A percentile compares a stretch with the other conserved stretches of the same genome.
phyloP scores from a whole-genome alignment of 2,888 invertebrate species.

The Drosophila crucigera region DNA sequence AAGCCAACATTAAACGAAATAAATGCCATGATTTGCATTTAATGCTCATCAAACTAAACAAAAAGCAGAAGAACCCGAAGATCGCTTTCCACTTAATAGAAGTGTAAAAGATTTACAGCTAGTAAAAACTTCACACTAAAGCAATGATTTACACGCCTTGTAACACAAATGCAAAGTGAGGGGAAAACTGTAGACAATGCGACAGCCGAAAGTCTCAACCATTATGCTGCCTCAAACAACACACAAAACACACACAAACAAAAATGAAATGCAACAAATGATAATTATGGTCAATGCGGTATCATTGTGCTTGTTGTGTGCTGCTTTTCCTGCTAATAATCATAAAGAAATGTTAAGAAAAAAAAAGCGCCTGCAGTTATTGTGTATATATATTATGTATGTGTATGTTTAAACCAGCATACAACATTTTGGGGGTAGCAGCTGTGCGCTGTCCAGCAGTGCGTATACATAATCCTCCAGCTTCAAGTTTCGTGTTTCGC shows the following conservation, averaged over 20 bases:
- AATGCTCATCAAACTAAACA: slow-evolving; percentile 27
- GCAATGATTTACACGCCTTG: slow-evolving; percentile 51
- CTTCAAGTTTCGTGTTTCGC: slow-evolving; percentile 42
- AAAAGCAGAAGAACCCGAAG: slow-evolving; percentile 11
- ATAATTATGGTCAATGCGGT: slow-evolving; percentile 64
- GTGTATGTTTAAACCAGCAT: slow-evolving; percentile 14
- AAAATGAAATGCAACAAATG: slow-evolving; percentile 74
- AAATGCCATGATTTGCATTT: slow-evolving; percentile 65
- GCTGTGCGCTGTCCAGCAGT: slow-evolving; percentile 46
- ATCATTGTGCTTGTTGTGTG: slow-evolving; percentile 53
- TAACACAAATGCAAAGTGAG: slow-evolving; percentile 6
- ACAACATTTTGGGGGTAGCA: slow-evolving; percentile 35
- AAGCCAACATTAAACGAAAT: slow-evolving; percentile 45
- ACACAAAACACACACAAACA: slow-evolving; percentile 9
- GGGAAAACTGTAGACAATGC: slow-evolving; percentile 41
- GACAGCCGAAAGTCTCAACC: slow-evolving; percentile 37
- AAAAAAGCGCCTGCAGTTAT: slow-evolving; percentile 60
- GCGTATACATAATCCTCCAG: slow-evolving; percentile 73
- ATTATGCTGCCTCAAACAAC: slow-evolving; percentile 4
- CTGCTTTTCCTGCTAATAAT: slow-evolving; percentile 40
- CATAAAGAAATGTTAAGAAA: slow-evolving; percentile 66
- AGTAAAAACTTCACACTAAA: slow-evolving; percentile 30
- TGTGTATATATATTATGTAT: slow-evolving; percentile 5
- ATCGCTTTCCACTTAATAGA: slow-evolving; percentile 46
- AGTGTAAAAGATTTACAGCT: slow-evolving; percentile 54